Base-by-base conservation (phyloP, 2,888 invertebrate species). In the Itoplectis maculator region DNA sequence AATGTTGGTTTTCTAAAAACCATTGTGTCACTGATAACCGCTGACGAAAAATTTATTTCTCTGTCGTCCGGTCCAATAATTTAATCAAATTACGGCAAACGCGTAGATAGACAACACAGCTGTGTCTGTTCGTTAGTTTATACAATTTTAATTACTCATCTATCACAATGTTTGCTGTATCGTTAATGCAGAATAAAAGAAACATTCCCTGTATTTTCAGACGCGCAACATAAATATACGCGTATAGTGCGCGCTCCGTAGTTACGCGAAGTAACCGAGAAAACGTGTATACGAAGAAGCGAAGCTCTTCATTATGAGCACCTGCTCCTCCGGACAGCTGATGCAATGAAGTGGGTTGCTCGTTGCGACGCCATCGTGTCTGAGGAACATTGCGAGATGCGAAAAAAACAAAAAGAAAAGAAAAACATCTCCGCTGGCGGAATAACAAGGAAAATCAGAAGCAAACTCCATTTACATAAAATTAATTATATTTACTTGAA, bases 401-500 rank as follows among this genome's bases (percentile, higher is more conserved):
- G 42, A 42, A 65, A 82, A 78, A 74, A 29, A 13, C 35, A 42
- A 65, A 82, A 78, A 74, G 23, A 13, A 42, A 42, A 42, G 42
- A 42, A 13, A 70, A 76, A 29, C 42, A 18, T 54, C 74, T 65
- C 37, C 29, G 15, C 37, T 35, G n/a, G 59, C 15, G 40, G 20
- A 8, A 8, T 7, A 49, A 40, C 45, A 40, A 35, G 66, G 45
- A 68, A 66, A 66, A 51, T 61, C 76, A 47, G 13, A 37, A 47
- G 37, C 47, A 68, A 59, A 20, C 35, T 42, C 23, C 68, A 80
- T 83, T 80, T 79, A 65, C 80, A 83, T 83, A 59, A 74, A 77
- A 83, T 80, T 73, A 76, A 83, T 83, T 77, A 80, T 77, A 73
- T 77, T 76, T 35, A 18, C 40, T 72, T 72, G 54, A 79, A 76